A percentile compares a stretch with the other conserved stretches of the same genome.
Conservation (phyloP, 2,797 vertebrate genomes). For the Pelodytes ibericus region DNA sequence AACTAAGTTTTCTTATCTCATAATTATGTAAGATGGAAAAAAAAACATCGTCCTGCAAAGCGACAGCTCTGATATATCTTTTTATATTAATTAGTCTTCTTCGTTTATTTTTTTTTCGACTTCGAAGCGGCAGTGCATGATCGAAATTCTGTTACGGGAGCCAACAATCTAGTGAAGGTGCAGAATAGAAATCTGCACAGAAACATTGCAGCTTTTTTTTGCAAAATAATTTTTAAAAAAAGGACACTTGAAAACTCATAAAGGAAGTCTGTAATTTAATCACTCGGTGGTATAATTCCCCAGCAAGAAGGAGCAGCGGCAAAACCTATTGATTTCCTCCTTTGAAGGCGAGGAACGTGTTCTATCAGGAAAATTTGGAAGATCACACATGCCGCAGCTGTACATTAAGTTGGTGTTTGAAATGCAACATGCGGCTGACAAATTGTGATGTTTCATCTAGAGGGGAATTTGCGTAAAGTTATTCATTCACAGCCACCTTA, state of each 20-base stretch:
- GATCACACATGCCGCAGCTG: not conserved
- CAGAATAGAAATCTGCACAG: not conserved
- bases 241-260: not conserved
- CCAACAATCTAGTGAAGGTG: constrained; percentile 18
- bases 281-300: not conserved
- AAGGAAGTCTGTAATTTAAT: constrained; percentile 9
- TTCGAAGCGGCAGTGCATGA: constrained; percentile 1
- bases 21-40: constrained; percentile 35
- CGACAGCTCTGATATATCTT: constrained; percentile 41
- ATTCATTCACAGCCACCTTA: not conserved
- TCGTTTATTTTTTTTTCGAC: constrained; percentile 20
- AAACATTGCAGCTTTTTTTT: constrained; percentile 1
- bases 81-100: constrained; percentile 53
- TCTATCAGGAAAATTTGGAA: not conserved
- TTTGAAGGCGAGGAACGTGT: not conserved
- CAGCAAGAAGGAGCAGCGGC: too few species aligned
- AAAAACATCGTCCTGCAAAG: constrained; percentile 12
- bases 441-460: not conserved
- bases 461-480: not conserved
- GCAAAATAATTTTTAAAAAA: not conserved
- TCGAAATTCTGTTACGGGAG: constrained; percentile 21
- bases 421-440: not conserved
- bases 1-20: constrained; percentile 29
- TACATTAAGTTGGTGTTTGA: not conserved
- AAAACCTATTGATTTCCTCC: not conserved